Evolutionary conservation across 2,888 invertebrate species (phyloP).

Genomic region (Horisme vitalbata): DNA sequence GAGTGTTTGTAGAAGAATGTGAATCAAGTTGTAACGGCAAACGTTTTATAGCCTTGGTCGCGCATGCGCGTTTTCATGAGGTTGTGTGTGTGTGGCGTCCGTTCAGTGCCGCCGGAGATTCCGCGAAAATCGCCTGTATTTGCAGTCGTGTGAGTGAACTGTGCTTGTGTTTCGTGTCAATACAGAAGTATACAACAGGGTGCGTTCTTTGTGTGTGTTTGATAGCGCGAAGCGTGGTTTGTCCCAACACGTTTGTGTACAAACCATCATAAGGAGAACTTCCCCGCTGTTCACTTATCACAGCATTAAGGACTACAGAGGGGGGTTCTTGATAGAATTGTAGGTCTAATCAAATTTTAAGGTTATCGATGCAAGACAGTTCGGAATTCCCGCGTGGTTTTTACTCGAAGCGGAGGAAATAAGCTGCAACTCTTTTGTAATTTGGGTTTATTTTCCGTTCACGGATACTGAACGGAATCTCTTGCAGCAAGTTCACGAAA

Average conservation of each 20-base stretch:
- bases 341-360: slow-evolving; percentile 28
- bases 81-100: slow-evolving; percentile 65
- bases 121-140: slow-evolving; percentile 58
- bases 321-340: slow-evolving; percentile 31
- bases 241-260: slow-evolving; percentile 54
- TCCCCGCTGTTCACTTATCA: slow-evolving; percentile 38
- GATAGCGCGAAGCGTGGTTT: slow-evolving; percentile 40
- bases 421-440: slow-evolving; percentile 38
- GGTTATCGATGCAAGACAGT: slow-evolving; percentile 34
- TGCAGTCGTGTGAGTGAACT: slow-evolving; percentile 42
- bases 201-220: slow-evolving; percentile 45
- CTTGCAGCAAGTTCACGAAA: slow-evolving; percentile 21
- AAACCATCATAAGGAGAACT: slow-evolving; percentile 37
- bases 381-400: slow-evolving; percentile 54
- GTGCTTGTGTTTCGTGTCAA: slow-evolving; percentile 40
- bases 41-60: slow-evolving; percentile 45
- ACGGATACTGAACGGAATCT: slow-evolving; percentile 26
- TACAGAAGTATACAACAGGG: slow-evolving; percentile 32
- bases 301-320: slow-evolving; percentile 33
- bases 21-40: slow-evolving; percentile 36
- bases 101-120: slow-evolving; percentile 55
- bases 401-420: slow-evolving; percentile 53
- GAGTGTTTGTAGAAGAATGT: slow-evolving; percentile 55
- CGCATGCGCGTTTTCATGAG: slow-evolving; percentile 45
- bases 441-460: slow-evolving; percentile 40